Base-by-base conservation (phyloP, 2,113 vertebrate species). In the Pelobates fuscus region DNA sequence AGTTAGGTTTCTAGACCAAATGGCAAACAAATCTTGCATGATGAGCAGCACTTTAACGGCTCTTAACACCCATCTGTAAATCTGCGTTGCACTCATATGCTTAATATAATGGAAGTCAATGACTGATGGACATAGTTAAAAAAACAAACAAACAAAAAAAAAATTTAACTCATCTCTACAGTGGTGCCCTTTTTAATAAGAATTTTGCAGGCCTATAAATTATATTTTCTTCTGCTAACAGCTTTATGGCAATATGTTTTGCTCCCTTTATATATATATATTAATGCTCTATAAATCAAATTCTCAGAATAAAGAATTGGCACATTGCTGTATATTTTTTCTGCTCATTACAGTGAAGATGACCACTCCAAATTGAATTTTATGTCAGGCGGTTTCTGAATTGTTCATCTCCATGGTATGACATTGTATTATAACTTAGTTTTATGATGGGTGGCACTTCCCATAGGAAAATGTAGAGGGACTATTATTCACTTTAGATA, bases 231-330 rank as follows among this genome's bases (percentile, higher is more conserved):
- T 20, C 18, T 57, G 67, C 67, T 57, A 69, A 69, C 49, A 32
- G 67, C 52, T 57, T 57, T 37, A 55, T 69, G 49, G 54, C 29
- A 55, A 57, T 69, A 18, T 69, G 67, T 52, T 69, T 57, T 37
- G 46, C 66, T 21, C 21, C 66, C 52, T 49, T 29, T 68, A 68
- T 68, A 55, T 66, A 54, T 68, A 68, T 68, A 55, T 66, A 66
- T 66, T 66, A 68, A 68, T 68, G 66, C 17, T 23, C 66, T 54
- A 21, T 46, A 55, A 55, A 68, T 68, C 46, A 68, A 49, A 55
- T 68, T 5, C 46, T 68, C 26, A 10, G 15, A 57, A 57, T 57
- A 26, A 17, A 29, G 49, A n/a, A 24, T 27, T 49, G 18, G 26
- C 20, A 55, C 49, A 11, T 55, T n/a, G 27, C 66, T 7, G 12